phyloP scores from a whole-genome alignment of 2,113 vertebrate genomes.

The Chascanopsetta lugubris region DNA sequence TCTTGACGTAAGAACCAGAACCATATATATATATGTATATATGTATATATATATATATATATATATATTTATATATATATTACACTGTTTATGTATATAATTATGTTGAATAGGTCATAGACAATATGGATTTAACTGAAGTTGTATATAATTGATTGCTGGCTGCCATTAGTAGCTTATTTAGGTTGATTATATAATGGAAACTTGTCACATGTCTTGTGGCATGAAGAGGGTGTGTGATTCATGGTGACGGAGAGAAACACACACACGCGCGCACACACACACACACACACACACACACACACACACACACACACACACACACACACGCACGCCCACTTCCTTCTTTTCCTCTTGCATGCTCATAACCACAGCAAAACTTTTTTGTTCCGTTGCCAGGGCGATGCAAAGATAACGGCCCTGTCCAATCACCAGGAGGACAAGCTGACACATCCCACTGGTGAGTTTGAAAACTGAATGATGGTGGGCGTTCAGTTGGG shows the following conservation, averaged over 20 bases:
- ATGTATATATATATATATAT: no score
- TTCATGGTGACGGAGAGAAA: background rate
- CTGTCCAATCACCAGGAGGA: constrained; percentile 78
- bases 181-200: background rate
- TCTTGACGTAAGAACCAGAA: constrained; percentile 81
- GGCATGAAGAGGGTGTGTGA: constrained; percentile 7
- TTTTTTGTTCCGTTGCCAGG: constrained; percentile 80
- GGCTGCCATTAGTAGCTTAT: background rate
- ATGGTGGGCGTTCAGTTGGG: no score
- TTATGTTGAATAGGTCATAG: background rate
- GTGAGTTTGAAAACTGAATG: constrained; percentile 84
- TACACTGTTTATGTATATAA: no score
- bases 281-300: background rate
- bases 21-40: no score
- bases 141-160: background rate
- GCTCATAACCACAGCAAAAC: constrained; percentile 29
- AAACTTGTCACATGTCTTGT: constrained; percentile 16
- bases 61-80: no score
- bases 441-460: constrained; percentile 71
- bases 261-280: background rate
- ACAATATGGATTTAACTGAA: background rate
- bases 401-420: constrained; percentile 76
- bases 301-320: background rate
- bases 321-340: background rate
- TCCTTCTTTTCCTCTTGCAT: constrained; percentile 17